phyloP scores from a whole-genome alignment of 1,140 invertebrate genomes.

The Cherax quadricarinatus region DNA sequence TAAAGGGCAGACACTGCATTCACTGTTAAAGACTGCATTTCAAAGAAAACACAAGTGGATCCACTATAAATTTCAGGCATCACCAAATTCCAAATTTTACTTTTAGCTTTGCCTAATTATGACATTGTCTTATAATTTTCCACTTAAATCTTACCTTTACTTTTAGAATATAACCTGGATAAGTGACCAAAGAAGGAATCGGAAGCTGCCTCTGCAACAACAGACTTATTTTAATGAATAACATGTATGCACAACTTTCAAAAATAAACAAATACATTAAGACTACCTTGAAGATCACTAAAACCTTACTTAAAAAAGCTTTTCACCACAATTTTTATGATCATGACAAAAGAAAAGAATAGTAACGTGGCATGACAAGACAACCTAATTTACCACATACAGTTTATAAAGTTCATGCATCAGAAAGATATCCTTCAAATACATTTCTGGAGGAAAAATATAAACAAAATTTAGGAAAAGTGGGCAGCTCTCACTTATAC shows the following conservation, averaged over 20 bases:
- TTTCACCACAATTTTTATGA: background rate
- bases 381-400: too few relatives aligned
- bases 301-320: background rate
- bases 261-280: background rate
- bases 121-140: background rate
- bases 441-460: too few relatives aligned
- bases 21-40: too few relatives aligned
- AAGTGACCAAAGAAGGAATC: conserved; percentile 1
- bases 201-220: background rate
- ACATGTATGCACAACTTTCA: background rate
- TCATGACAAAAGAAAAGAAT: background rate
- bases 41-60: too few relatives aligned
- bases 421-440: too few relatives aligned
- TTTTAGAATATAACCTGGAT: background rate
- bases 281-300: background rate
- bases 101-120: background rate
- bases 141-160: background rate
- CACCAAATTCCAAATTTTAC: background rate
- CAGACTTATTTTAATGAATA: background rate
- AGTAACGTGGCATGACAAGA: too few relatives aligned
- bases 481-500: too few relatives aligned
- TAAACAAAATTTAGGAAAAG: too few relatives aligned
- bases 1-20: too few relatives aligned
- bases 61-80: background rate
- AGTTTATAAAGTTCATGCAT: too few relatives aligned